phyloP scores from a whole-genome alignment of 2,113 vertebrate species.

The Numida meleagris region DNA sequence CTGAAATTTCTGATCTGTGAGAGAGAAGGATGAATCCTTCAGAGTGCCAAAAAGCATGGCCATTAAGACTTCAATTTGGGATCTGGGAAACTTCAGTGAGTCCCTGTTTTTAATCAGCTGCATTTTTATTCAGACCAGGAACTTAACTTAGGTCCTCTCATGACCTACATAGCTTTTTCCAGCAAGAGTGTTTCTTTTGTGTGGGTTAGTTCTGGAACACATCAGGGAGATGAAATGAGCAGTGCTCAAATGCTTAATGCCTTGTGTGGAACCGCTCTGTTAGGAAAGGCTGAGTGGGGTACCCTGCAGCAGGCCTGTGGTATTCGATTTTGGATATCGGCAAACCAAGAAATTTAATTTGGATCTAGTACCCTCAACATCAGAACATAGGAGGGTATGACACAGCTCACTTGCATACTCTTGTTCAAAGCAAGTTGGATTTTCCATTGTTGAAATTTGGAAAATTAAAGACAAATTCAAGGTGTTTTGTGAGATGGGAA shows the following conservation, averaged over 20 bases:
- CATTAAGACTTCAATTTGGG: neutral
- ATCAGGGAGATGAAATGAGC: neutral
- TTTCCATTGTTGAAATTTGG: neutral
- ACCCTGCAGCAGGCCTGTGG: neutral
- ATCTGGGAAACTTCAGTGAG: slow-evolving; percentile 5
- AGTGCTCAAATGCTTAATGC: neutral
- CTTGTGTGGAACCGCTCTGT: neutral
- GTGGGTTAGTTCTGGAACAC: neutral
- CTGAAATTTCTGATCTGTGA: neutral
- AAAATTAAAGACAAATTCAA: neutral
- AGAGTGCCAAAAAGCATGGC: neutral
- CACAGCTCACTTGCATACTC: neutral
- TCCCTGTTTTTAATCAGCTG: slow-evolving; percentile 39
- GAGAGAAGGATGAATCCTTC: neutral
- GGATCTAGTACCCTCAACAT: neutral
- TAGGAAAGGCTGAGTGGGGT: neutral
- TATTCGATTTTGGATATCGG: neutral
- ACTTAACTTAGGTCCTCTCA: slow-evolving; percentile 34
- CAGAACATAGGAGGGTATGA: neutral
- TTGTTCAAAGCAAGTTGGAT: neutral
- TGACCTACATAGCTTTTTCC: neutral
- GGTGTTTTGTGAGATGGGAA: neutral
- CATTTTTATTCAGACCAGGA: slow-evolving; percentile 1
- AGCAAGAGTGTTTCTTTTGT: slow-evolving; percentile 33
- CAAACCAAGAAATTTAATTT: neutral